Evolutionary conservation across 2,797 vertebrate species (phyloP).

Genomic region (Dendrocincla fuliginosa): DNA sequence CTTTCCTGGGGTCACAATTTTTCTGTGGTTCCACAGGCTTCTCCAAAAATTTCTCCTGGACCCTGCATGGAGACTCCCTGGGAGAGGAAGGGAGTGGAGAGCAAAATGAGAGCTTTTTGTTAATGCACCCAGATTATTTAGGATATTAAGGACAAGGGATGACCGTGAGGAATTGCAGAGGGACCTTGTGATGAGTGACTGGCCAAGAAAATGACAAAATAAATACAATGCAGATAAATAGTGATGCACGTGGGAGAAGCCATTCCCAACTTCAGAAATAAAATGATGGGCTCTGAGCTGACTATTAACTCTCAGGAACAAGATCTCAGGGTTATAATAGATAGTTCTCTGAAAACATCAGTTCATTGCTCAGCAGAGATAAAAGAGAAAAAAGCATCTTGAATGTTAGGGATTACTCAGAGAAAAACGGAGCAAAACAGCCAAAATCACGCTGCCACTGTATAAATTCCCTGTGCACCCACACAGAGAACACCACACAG

Average conservation of each 20-base stretch:
- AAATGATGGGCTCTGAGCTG: constrained; percentile 41
- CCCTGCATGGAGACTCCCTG: background rate
- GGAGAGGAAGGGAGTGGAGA: background rate
- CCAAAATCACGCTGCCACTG: background rate
- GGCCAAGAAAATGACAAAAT: constrained; percentile 42
- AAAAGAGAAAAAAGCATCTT: background rate
- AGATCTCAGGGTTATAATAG: constrained; percentile 29
- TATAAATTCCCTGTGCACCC: background rate
- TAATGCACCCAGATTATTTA: background rate
- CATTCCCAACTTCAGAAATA: constrained; percentile 8
- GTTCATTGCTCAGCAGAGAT: constrained; percentile 46
- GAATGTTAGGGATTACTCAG: constrained; percentile 50
- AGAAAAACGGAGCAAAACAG: constrained; percentile 18
- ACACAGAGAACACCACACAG: fast-evolving
- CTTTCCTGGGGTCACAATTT: background rate
- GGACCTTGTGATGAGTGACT: background rate
- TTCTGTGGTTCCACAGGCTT: fast-evolving
- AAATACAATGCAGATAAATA: constrained; percentile 14
- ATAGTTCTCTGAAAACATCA: constrained; percentile 22
- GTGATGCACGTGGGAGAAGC: background rate
- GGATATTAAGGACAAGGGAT: background rate
- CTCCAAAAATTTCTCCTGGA: background rate
- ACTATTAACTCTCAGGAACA: constrained; percentile 32
- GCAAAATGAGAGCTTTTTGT: background rate
- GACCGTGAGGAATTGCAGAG: constrained; percentile 11